These are phyloP conservation scores for Cremastobaeus sp. DNA, from an alignment of 2,888 invertebrate species.

Conservation along the genomic window DNA sequence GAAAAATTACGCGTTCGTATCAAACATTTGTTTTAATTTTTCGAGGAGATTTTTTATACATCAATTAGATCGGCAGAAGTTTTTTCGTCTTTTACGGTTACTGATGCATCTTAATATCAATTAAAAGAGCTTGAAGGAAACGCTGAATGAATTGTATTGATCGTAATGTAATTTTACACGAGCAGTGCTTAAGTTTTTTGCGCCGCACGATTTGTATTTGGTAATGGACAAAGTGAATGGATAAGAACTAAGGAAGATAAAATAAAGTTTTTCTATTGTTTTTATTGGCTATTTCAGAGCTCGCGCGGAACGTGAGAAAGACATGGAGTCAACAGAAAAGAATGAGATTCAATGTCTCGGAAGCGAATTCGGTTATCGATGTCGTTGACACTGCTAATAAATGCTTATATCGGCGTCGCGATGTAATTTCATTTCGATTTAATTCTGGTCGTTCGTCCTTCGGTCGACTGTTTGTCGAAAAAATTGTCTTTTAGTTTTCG, in stretches of 20 bases:
- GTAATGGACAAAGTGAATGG: constrained; percentile 45
- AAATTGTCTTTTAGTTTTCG: too few species aligned
- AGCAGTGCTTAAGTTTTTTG: too few species aligned
- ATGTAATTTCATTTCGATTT: neutral
- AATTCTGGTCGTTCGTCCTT: neutral
- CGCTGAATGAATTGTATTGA: constrained; percentile 25
- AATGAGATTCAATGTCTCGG: constrained; percentile 48
- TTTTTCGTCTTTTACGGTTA: too few species aligned
- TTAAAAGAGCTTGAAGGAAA: constrained; percentile 19
- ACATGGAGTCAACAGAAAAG: constrained; percentile 47
- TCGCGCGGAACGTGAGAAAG: constrained; percentile 42
- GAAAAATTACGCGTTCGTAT: too few species aligned
- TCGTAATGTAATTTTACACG: constrained; percentile 34
- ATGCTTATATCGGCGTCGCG: constrained; percentile 7
- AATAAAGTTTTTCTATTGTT: constrained; percentile 57
- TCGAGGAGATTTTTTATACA: too few species aligned
- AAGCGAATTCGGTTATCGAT: constrained; percentile 54
- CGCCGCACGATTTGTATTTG: constrained; percentile 37
- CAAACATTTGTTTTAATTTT: too few species aligned
- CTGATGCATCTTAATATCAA: too few species aligned
- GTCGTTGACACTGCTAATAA: constrained; percentile 45
- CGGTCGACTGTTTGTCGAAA: too few species aligned
- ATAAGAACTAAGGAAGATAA: constrained; percentile 47
- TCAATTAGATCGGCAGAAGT: too few species aligned
- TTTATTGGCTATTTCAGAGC: constrained; percentile 46